These are phyloP conservation scores for Chouioia cunea DNA, from an alignment of 2,888 invertebrate genomes.

Conservation along the genomic window DNA sequence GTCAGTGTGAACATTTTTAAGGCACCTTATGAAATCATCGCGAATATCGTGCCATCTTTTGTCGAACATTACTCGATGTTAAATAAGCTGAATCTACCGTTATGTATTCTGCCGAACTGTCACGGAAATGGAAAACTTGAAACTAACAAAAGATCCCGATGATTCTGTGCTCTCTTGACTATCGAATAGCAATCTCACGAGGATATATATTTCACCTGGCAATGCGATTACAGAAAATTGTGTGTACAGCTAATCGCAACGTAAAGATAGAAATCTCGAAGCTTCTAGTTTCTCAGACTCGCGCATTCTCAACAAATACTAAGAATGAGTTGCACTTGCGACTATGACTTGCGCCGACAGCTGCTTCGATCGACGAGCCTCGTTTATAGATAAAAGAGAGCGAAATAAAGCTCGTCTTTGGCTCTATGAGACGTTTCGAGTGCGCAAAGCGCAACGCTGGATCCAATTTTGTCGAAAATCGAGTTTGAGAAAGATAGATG, in stretches of 20 bases:
- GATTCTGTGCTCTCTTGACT: background rate
- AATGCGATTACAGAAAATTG: background rate
- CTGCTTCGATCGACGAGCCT: background rate
- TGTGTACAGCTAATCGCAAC: no score
- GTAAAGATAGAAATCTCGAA: background rate
- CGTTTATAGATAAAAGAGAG: conserved; percentile 34
- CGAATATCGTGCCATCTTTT: no score
- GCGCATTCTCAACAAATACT: conserved; percentile 5
- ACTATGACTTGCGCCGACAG: background rate
- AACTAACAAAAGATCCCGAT: background rate
- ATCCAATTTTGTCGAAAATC: background rate
- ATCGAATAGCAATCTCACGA: background rate
- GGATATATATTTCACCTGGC: background rate
- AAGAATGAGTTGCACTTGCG: background rate
- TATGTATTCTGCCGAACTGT: no score
- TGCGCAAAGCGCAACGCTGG: background rate
- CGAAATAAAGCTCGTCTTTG: conserved; percentile 14
- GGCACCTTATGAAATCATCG: no score
- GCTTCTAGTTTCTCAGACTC: background rate
- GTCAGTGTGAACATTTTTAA: no score
- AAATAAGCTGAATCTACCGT: no score
- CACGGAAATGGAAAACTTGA: no score
- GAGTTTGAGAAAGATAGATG: conserved; percentile 8
- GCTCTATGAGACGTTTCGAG: conserved; percentile 16
- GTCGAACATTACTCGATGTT: no score